Conservation (phyloP, 1,140 invertebrate genomes). For the Mycetomoellerius zeteki region DNA sequence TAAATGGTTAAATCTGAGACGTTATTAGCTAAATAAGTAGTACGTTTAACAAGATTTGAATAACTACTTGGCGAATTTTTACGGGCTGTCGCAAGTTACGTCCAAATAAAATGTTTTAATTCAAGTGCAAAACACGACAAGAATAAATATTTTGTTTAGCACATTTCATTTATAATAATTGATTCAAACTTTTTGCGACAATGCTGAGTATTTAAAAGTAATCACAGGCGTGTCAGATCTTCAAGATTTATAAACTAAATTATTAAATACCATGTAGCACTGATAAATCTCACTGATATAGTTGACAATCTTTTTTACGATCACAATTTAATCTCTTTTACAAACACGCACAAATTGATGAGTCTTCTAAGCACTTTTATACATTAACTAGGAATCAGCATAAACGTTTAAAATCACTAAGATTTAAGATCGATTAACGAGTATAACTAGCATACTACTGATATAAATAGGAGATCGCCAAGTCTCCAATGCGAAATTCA, state of each 20-base stretch:
- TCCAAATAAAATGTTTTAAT: background rate
- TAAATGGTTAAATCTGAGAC: constrained; percentile 8
- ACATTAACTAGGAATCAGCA: background rate
- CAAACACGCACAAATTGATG: background rate
- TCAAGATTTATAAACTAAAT: background rate
- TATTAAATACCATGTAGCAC: background rate
- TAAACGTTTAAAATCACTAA: background rate
- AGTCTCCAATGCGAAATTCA: constrained; percentile 80
- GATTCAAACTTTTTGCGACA: background rate
- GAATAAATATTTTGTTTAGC: background rate
- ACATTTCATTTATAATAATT: background rate
- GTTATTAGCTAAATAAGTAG: constrained; percentile 39
- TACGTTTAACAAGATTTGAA: background rate
- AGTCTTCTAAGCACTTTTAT: background rate
- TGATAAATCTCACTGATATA: background rate
- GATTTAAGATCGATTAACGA: constrained; percentile 69
- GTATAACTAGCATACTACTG: constrained; percentile 80
- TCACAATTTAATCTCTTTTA: background rate
- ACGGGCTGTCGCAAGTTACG: background rate
- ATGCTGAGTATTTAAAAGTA: background rate
- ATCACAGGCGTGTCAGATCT: background rate
- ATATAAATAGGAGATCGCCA: constrained; percentile 78
- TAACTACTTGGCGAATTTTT: background rate
- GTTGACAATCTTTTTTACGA: background rate
- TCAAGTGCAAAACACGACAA: background rate